Base-by-base conservation (phyloP, 2,888 invertebrate species). In the Clepsis dumicolana region DNA sequence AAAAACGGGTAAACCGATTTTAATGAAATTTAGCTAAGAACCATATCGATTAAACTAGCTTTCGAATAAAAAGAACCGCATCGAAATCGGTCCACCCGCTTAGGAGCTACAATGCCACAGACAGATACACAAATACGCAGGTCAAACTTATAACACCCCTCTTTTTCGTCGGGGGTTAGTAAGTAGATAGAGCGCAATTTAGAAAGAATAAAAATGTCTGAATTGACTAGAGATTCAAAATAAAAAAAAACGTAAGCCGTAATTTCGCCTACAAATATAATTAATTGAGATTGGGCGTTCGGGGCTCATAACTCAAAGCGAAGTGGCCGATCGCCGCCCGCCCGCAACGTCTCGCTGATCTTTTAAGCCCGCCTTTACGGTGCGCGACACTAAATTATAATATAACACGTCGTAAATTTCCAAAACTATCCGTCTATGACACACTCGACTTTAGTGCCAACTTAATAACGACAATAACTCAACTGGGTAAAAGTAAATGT, bases 331-430 rank as follows among this genome's bases (percentile, higher is more conserved):
- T 59, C 62, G 70, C 74, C 67, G 60, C 72, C 61, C 61, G 72
- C 71, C 71, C 64, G 75, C 72, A 71, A 77, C 75, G 74, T 75
- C 60, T 76, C 77, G 8, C 79, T 89, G 90, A 93, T 92, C 93
- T 93, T 90, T 90, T 93, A 92, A 93, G 91, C 89, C 83, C 80
- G 81, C 88, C 86, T 91, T 91, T 92, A 90, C 90, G 84, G 88
- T 85, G 78, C 82, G 84, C 86, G 81, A 83, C 81, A 91, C 90
- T 93, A 93, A 93, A 93, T 93, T 93, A 93, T 91, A 92, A 93
- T 93, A 91, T 90, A 93, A 93, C 92, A 92, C 82, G 84, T 88
- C 92, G 84, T 93, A 93, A 93, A 93, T 93, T 92, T 85, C 84
- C 76, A 82, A 84, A 91, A 92, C 92, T 93, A 93, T 91, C 91